These are phyloP conservation scores for Metellina segmentata DNA, from an alignment of 2,888 invertebrate genomes.

Conservation along the genomic window DNA sequence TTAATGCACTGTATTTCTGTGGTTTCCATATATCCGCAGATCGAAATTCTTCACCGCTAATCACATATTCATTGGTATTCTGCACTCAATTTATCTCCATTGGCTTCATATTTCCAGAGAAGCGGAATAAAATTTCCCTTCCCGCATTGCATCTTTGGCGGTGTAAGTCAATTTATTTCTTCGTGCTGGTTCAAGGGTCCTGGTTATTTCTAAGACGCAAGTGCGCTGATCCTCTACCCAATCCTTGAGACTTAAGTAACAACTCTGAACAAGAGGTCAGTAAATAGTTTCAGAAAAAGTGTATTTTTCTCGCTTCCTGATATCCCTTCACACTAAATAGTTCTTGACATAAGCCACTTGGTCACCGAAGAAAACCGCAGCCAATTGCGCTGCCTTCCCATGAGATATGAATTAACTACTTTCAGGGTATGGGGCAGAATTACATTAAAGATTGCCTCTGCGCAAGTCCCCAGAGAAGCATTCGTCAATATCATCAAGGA, in stretches of 20 bases:
- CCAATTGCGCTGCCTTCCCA: conserved; percentile 4
- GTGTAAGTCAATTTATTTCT: background rate
- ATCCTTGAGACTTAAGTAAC: too few relatives aligned
- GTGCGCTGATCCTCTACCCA: too few relatives aligned
- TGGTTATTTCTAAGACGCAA: too few relatives aligned
- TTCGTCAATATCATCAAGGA: conserved; percentile 31
- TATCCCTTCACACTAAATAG: too few relatives aligned
- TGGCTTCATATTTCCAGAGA: conserved; percentile 16
- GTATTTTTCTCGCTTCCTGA: too few relatives aligned
- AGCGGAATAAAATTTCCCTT: background rate
- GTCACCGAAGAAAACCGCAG: background rate
- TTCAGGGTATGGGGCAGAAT: conserved; percentile 10
- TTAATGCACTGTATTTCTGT: too few relatives aligned
- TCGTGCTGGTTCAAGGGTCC: too few relatives aligned
- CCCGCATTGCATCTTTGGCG: background rate
- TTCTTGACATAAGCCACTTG: conserved; percentile 14
- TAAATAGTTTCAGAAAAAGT: too few relatives aligned
- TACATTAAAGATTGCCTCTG: conserved; percentile 16
- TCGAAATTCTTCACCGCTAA: background rate
- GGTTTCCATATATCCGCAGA: too few relatives aligned
- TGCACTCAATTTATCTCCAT: conserved; percentile 7
- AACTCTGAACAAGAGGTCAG: too few relatives aligned
- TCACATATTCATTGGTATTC: conserved; percentile 42
- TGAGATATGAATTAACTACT: conserved; percentile 23
- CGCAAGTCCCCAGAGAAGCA: conserved; percentile 9